Evolutionary conservation across 2,888 invertebrate genomes (phyloP).

Genomic region (Pherbina coryleti): DNA sequence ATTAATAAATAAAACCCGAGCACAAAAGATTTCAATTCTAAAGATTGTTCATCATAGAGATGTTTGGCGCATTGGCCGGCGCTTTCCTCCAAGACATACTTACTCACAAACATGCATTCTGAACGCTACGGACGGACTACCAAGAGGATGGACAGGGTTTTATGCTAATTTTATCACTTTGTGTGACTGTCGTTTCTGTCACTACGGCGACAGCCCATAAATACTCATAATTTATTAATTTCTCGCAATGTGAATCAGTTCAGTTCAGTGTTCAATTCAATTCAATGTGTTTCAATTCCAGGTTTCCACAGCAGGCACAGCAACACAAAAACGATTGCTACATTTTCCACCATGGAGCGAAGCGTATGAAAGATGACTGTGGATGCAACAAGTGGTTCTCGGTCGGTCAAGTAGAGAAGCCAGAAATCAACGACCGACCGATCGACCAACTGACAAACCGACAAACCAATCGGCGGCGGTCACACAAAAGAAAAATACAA

Average conservation of each 20-base stretch:
- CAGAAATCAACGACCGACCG: constrained; percentile 49
- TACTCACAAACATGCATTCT: too few species aligned
- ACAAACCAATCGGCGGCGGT: constrained; percentile 38
- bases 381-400: constrained; percentile 19
- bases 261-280: constrained; percentile 2
- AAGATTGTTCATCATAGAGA: constrained; percentile 4
- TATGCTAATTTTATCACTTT: constrained; percentile 70
- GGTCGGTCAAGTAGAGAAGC: constrained; percentile 42
- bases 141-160: constrained; percentile 53
- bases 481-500: constrained; percentile 45
- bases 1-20: constrained; percentile 10
- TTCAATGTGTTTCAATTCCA: not conserved
- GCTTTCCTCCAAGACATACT: not conserved
- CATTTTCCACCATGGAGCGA: not conserved
- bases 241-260: constrained; percentile 47
- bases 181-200: constrained; percentile 67
- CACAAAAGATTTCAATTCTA: too few species aligned
- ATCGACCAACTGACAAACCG: constrained; percentile 38
- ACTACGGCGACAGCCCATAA: constrained; percentile 67
- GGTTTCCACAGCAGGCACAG: not conserved
- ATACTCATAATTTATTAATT: constrained; percentile 68
- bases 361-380: not conserved
- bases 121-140: not conserved
- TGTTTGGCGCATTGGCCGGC: not conserved
- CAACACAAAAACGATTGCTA: constrained; percentile 19